Conservation (phyloP, 2,113 vertebrate genomes). For the Pampusana beccarii region DNA sequence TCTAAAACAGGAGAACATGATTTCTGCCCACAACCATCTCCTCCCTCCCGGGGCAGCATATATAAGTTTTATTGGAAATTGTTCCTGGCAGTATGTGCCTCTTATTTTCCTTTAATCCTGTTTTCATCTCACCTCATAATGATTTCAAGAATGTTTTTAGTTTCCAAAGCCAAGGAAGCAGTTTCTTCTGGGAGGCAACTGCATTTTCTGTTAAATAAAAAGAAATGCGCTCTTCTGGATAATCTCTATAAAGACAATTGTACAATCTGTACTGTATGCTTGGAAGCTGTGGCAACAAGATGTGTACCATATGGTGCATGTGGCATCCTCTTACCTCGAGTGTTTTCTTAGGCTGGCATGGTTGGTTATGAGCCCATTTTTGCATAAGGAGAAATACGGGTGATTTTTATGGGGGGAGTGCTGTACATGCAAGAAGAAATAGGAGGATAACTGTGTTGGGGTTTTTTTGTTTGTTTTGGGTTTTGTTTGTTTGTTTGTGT, state of each 20-base stretch:
- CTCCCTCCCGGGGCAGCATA: background rate
- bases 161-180: slow-evolving; percentile 44
- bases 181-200: background rate
- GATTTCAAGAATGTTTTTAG: slow-evolving; percentile 54
- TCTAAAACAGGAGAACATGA: background rate
- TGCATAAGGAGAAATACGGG: background rate
- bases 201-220: slow-evolving; percentile 54
- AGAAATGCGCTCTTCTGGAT: slow-evolving; percentile 16
- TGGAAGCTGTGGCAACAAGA: background rate
- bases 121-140: slow-evolving; percentile 55
- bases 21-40: background rate
- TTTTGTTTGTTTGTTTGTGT: no score
- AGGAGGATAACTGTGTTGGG: no score
- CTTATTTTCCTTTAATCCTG: slow-evolving; percentile 44
- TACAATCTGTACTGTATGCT: slow-evolving; percentile 23
- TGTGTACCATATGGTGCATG: background rate
- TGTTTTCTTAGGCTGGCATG: background rate
- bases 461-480: no score
- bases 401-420: no score
- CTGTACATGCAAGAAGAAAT: background rate
- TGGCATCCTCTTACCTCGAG: background rate
- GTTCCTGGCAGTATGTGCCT: background rate
- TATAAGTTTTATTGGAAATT: background rate
- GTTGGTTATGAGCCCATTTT: background rate
- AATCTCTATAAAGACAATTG: background rate